These are phyloP conservation scores for Hydrozoanthus tunicans DNA, from an alignment of 64 coral and sea anemone genomes.

Conservation along the genomic window DNA sequence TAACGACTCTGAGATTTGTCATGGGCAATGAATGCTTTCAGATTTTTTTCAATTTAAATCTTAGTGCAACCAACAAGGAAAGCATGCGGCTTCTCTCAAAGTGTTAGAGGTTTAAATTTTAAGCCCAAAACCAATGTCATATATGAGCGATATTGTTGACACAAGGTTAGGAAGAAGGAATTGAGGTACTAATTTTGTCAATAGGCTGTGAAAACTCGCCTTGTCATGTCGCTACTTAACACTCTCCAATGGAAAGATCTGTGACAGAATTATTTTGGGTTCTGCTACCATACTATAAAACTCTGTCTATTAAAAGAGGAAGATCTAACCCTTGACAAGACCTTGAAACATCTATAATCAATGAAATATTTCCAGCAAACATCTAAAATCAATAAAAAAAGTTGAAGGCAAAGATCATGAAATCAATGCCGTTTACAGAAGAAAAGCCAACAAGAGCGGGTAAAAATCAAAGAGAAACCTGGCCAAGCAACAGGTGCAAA, in stretches of 20 bases:
- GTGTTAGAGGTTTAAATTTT: conserved; percentile 32
- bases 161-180: conserved; percentile 42
- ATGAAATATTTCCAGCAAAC: neutral
- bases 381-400: neutral
- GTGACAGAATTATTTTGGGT: conserved; percentile 30
- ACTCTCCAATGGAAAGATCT: conserved; percentile 30
- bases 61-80: conserved; percentile 16
- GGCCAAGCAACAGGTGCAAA: neutral
- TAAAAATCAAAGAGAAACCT: conserved; percentile 9
- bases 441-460: neutral
- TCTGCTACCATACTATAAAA: conserved; percentile 17
- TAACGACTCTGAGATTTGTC: conserved; percentile 23
- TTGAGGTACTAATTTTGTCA: conserved; percentile 38
- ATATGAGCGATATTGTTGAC: conserved; percentile 25
- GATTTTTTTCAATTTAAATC: conserved; percentile 49
- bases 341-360: neutral
- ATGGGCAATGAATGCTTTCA: conserved; percentile 47
- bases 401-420: conserved; percentile 4
- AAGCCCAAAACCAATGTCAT: conserved; percentile 41
- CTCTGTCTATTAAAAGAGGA: conserved; percentile 30
- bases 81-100: conserved; percentile 28
- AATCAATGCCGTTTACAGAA: neutral
- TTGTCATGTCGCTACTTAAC: conserved; percentile 14
- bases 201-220: conserved; percentile 39
- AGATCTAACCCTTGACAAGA: conserved; percentile 18